phyloP scores from a whole-genome alignment of 1,140 invertebrate species.

The Manduca sexta region DNA sequence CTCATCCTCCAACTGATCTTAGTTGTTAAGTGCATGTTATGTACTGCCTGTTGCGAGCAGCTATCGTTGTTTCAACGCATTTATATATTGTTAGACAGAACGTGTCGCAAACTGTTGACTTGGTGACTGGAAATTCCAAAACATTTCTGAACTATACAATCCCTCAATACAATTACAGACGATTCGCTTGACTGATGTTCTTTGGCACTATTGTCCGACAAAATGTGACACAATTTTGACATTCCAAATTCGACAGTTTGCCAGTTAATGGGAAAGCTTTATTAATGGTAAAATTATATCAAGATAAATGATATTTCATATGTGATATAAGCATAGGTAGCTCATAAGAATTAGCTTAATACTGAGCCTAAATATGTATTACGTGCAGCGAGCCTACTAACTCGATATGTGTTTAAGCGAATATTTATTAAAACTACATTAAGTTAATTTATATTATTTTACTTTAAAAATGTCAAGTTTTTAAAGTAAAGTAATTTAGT shows the following conservation, averaged over 20 bases:
- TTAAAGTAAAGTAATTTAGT: slow-evolving; percentile 36
- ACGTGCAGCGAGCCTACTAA: slow-evolving; percentile 29
- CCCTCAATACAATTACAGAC: no score
- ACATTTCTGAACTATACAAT: no score
- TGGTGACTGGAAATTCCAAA: slow-evolving; percentile 8
- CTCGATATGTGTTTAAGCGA: slow-evolving; percentile 29
- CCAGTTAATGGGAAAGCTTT: slow-evolving; percentile 41
- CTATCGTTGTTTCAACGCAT: slow-evolving; percentile 8
- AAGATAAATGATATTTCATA: slow-evolving; percentile 61
- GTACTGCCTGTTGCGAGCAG: background rate
- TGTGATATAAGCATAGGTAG: slow-evolving; percentile 64
- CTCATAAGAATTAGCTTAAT: slow-evolving; percentile 29
- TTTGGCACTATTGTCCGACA: background rate
- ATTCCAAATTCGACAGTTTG: slow-evolving; percentile 48
- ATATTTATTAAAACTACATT: slow-evolving; percentile 56
- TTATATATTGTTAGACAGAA: slow-evolving; percentile 28
- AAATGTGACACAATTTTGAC: slow-evolving; percentile 19
- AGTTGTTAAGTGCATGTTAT: slow-evolving; percentile 27
- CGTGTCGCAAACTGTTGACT: slow-evolving; percentile 41
- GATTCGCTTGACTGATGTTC: no score
- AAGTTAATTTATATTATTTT: slow-evolving; percentile 36
- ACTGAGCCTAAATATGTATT: slow-evolving; percentile 25
- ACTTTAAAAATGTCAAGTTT: slow-evolving; percentile 32
- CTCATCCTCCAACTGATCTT: slow-evolving; percentile 30
- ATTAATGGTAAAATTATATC: slow-evolving; percentile 44